Base-by-base conservation (phyloP, 2,888 invertebrate species). In the Ophion slaviceki region DNA sequence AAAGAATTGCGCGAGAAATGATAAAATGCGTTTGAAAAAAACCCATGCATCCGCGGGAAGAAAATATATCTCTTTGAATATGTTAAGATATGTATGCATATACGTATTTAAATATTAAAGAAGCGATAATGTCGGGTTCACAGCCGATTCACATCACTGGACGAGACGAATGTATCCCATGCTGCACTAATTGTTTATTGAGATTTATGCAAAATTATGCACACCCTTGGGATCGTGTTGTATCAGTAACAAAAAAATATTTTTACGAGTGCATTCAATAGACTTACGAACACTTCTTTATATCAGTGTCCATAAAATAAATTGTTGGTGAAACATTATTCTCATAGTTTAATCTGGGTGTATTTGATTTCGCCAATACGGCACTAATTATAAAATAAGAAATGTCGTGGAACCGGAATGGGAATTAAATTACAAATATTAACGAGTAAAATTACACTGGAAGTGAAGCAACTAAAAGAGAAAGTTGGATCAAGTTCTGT, bases 161-260 rank as follows among this genome's bases (percentile, higher is more conserved):
- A 32, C 20, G 53, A 53, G 74, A 77, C 66, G 36, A 80, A 74
- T 76, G 61, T 32, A n/a, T 40, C 24, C 1, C 28, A 47, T 57
- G 53, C 45, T 85, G 40, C 32, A 61, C 79, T 40, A 68, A 61
- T 57, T 45, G 36, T 77, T 80, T 72, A 77, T 77, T 77, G 64
- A 83, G 68, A 77, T 74, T 74, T 64, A 76, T 80, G 76, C 32
- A 72, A 82, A 86, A 74, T 74, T 68, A 80, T 85, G 79, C 67
- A 61, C 62, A 62, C 32, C 61, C 45, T 53, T 57, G 62, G 72
- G 80, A 68, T 80, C 53, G 85, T 68, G 68, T 83, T 80, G 86
- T 62, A 74, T 83, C 80, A 77, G 70, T 77, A 59, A 77, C 59
- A 57, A 59, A 72, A 45, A 64, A 83, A 83, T 32, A 59, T 80